phyloP scores from a whole-genome alignment of 2,797 vertebrate genomes.

The Tokudaia muenninki region DNA sequence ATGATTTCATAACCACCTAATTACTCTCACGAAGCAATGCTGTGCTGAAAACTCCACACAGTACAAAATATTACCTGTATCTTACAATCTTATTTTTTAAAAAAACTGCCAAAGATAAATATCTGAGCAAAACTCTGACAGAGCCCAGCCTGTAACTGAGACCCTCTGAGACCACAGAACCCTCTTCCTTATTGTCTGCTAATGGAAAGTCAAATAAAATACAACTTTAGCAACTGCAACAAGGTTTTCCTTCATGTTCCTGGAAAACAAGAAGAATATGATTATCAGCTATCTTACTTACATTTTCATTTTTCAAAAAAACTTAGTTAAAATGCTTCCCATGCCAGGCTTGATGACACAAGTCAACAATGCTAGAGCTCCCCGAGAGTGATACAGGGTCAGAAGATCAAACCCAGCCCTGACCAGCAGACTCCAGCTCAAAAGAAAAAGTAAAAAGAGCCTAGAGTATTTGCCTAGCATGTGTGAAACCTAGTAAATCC shows the following conservation, averaged over 20 bases:
- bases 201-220: constrained; percentile 18
- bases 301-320: constrained; percentile 45
- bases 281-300: constrained; percentile 37
- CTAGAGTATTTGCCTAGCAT: not conserved
- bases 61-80: not conserved
- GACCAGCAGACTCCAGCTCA: not conserved
- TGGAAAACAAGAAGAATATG: constrained; percentile 7
- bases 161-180: constrained; percentile 17
- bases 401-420: not conserved
- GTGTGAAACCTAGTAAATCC: not conserved
- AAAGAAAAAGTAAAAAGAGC: not conserved
- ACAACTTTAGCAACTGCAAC: constrained; percentile 13
- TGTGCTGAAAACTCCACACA: constrained; percentile 15
- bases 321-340: not conserved
- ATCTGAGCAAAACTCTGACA: constrained; percentile 41
- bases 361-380: not conserved
- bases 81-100: not conserved
- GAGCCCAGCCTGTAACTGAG: constrained; percentile 21
- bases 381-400: not conserved
- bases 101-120: constrained; percentile 15
- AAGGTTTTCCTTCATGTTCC: constrained; percentile 41
- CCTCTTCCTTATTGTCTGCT: not conserved
- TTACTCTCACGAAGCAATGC: constrained; percentile 38
- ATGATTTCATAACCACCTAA: constrained; percentile 53
- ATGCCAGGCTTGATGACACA: not conserved